These are phyloP conservation scores for Pelodiscus sinensis DNA, from an alignment of 2,113 vertebrate genomes.

Conservation along the genomic window DNA sequence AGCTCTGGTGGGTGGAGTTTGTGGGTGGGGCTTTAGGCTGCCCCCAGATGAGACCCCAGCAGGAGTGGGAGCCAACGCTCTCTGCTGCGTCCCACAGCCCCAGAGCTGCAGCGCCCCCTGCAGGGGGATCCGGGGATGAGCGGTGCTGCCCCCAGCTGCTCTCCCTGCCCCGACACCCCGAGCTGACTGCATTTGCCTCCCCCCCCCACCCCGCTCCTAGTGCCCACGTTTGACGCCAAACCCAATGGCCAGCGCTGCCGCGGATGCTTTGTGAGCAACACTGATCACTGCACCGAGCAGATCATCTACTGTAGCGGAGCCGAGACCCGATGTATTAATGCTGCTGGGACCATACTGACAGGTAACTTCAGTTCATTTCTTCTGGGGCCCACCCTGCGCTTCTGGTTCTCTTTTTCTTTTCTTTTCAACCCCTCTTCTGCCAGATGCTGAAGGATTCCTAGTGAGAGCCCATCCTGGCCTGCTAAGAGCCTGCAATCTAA, in stretches of 20 bases:
- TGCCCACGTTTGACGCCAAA: no score
- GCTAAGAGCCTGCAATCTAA: not conserved
- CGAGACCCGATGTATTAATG: not conserved
- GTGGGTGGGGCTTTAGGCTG: no score
- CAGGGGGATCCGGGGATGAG: not conserved
- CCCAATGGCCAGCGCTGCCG: not conserved
- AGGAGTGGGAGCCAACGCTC: no score
- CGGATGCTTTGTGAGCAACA: accelerated
- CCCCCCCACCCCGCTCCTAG: not conserved
- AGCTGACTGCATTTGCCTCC: not conserved
- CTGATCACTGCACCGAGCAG: not conserved
- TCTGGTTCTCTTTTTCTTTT: not conserved
- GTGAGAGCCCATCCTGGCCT: not conserved
- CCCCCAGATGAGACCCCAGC: no score
- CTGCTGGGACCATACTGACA: accelerated
- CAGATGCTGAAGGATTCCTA: not conserved
- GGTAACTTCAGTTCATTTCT: not conserved
- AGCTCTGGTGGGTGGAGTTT: no score
- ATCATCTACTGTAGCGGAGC: not conserved
- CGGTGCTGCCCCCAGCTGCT: not conserved
- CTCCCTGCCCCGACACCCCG: not conserved
- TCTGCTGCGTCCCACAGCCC: no score
- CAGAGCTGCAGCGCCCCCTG: not conserved
- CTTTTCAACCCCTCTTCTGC: no score
- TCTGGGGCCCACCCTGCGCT: not conserved